Conservation (phyloP, 2,797 vertebrate genomes). For the Pipistrellus kuhlii region DNA sequence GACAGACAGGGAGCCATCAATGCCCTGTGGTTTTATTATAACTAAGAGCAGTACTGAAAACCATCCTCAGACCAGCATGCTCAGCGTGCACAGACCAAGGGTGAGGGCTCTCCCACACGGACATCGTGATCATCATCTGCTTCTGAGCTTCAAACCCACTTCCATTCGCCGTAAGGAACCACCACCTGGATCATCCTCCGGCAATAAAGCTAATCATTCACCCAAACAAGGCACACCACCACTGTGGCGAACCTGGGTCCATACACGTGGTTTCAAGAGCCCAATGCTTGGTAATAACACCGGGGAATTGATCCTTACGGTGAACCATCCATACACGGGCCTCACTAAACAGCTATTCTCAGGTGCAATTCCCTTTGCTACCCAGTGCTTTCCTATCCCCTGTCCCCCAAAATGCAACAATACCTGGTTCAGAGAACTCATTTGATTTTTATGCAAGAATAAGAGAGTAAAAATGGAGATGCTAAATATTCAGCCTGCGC, state of each 20-base stretch:
- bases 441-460: slow-evolving; percentile 1
- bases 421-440: neutral
- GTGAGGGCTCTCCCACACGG: neutral
- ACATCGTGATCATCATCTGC: neutral
- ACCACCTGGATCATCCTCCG: neutral
- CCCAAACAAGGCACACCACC: neutral
- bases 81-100: neutral
- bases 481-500: neutral
- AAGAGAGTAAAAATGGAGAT: slow-evolving; percentile 41
- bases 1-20: accelerated
- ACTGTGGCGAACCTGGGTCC: neutral
- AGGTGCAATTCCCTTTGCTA: neutral
- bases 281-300: neutral
- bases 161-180: neutral
- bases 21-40: neutral
- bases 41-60: neutral
- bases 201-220: neutral
- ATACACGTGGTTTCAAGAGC: neutral
- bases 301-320: neutral
- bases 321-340: neutral
- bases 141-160: neutral
- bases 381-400: neutral
- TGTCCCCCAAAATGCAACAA: neutral
- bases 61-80: neutral
- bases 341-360: neutral